Base-by-base conservation (phyloP, 2,888 invertebrate species). In the Zele albiditarsus region DNA sequence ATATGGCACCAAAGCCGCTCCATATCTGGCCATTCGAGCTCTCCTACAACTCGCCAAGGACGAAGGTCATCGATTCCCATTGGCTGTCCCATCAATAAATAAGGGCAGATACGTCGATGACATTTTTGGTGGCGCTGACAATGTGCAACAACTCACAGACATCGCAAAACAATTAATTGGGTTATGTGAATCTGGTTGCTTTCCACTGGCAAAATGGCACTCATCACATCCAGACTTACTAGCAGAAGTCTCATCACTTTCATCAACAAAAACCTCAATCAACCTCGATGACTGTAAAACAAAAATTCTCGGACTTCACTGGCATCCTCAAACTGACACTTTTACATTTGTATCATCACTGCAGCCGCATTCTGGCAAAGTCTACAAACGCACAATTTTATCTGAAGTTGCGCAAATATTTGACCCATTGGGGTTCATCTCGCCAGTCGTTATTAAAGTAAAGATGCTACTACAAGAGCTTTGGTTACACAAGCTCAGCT, bases 141-240 rank as follows among this genome's bases (percentile, higher is more conserved):
- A 65, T 3, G 1, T 42, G 1, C 28, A 58, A 3, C 25, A 65
- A 62, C 53, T 63, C 25, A 25, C 31, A 4, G 14, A 14, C 0
- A 38, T 8, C 0, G 63, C 74, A 0, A 3, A 4, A 0, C 74
- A 74, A 42, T 20, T 71, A 10, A 4, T 2, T 23, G 20, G 10
- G 0, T 23, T 58, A 6, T 76, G 77, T 71, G 25, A 53, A 16
- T 76, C 78, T 66, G 79, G 78, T 28, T 78, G 80, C 1, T 69
- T 76, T 14, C 69, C 60, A 1, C 46, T 76, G 2, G 73, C 73
- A 8, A 77, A 77, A 27, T 73, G 53, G 72, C 42, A 42, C 12
- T 4, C 42, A 42, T 42, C 42, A 10, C 5, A 42, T 42, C 12
- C 42, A 10, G 42, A 42, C 2, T 12, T 10, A 4, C 2, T 42